Evolutionary conservation across 2,888 invertebrate species (phyloP).

Genomic region (Papilio elwesi): DNA sequence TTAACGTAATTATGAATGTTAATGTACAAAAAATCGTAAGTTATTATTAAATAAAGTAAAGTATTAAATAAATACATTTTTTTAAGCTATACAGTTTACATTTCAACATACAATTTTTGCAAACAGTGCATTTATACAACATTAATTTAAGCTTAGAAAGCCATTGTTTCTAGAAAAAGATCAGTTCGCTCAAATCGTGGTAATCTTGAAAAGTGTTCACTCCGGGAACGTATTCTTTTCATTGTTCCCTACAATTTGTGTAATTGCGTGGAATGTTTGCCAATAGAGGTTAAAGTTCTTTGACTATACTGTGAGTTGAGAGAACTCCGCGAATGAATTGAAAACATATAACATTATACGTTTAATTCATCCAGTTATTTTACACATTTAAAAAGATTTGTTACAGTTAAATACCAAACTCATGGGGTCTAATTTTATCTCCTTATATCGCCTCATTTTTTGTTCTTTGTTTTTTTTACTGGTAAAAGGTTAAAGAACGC

Average conservation of each 20-base stretch:
- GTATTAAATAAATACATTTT: too few species aligned
- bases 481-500: constrained; percentile 2
- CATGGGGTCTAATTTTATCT: not conserved
- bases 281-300: not conserved
- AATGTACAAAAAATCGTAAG: too few species aligned
- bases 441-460: not conserved
- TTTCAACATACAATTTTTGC: not conserved
- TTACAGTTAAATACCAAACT: too few species aligned
- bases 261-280: not conserved
- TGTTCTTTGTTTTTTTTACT: constrained; percentile 1
- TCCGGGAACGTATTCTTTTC: not conserved
- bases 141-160: not conserved
- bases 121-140: not conserved
- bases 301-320: too few species aligned
- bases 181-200: not conserved
- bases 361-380: too few species aligned
- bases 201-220: constrained; percentile 6
- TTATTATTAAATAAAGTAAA: too few species aligned
- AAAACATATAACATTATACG: too few species aligned
- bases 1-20: too few species aligned
- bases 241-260: not conserved
- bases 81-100: too few species aligned
- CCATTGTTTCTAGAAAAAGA: not conserved
- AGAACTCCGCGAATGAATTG: too few species aligned
- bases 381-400: too few species aligned